A percentile compares a stretch with the other conserved stretches of the same genome.
phyloP scores from a whole-genome alignment of 2,113 vertebrate genomes.

The Petrocephalus zakoni region DNA sequence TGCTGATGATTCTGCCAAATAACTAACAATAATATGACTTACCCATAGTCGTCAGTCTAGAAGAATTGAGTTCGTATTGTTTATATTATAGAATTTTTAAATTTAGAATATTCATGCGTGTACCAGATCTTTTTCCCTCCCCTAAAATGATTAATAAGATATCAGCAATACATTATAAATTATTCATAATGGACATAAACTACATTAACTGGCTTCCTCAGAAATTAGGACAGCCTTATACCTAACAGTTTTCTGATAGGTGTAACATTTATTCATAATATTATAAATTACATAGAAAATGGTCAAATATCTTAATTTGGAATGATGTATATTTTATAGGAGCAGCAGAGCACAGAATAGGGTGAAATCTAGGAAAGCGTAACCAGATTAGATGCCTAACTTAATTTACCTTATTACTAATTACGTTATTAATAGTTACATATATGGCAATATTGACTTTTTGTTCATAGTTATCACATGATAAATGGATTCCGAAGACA shows the following conservation, averaged over 20 bases:
- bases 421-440: neutral
- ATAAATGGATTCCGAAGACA: neutral
- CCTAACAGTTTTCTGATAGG: neutral
- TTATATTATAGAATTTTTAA: neutral
- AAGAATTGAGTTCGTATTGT: neutral
- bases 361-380: neutral
- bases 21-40: neutral
- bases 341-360: neutral
- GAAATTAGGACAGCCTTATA: neutral
- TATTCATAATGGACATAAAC: slow-evolving; percentile 1
- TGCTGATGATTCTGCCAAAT: neutral
- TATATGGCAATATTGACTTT: neutral
- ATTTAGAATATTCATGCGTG: neutral
- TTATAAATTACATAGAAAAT: neutral
- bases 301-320: neutral
- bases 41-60: neutral
- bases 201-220: neutral
- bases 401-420: neutral
- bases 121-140: neutral
- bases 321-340: neutral
- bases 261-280: neutral
- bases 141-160: neutral
- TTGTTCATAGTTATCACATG: neutral
- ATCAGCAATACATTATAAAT: neutral
- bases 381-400: neutral